Conservation (phyloP, 2,888 invertebrate genomes). For the Stenchaetothrips biformis region DNA sequence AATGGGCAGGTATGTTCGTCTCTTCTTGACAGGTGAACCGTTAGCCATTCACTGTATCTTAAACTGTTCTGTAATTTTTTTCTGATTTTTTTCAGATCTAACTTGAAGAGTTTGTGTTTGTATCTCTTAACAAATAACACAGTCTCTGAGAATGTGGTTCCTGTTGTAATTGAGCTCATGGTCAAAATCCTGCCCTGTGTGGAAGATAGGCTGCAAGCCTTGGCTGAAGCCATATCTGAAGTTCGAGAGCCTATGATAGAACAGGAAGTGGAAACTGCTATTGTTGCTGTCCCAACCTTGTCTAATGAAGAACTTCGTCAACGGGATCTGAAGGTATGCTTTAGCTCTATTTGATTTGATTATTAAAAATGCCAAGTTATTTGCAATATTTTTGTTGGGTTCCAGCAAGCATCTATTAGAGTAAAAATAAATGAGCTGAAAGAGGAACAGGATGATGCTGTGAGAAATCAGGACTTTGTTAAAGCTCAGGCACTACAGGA, state of each 20-base stretch:
- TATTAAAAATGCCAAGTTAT: background rate
- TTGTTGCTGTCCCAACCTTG: background rate
- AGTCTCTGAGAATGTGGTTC: constrained; percentile 46
- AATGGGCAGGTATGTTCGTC: constrained; percentile 49
- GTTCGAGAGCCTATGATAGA: constrained; percentile 52
- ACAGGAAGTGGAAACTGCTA: constrained; percentile 29
- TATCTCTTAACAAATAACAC: constrained; percentile 51
- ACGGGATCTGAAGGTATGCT: constrained; percentile 40
- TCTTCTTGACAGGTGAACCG: background rate
- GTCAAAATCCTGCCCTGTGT: constrained; percentile 48
- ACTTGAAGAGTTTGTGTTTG: constrained; percentile 52
- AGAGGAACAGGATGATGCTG: constrained; percentile 56
- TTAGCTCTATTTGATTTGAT: background rate
- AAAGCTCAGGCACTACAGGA: constrained; percentile 54
- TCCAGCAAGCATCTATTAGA: constrained; percentile 54
- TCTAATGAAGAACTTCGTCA: constrained; percentile 42
- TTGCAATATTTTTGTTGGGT: constrained; percentile 26
- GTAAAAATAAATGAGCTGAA: constrained; percentile 54
- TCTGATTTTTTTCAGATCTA: constrained; percentile 41
- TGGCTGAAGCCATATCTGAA: constrained; percentile 58
- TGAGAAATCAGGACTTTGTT: constrained; percentile 54
- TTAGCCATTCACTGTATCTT: background rate
- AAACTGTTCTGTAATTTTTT: constrained; percentile 29
- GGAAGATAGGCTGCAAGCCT: constrained; percentile 48
- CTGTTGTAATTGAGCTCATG: constrained; percentile 47